Base-by-base conservation (phyloP, 1,140 invertebrate genomes). In the Drosophila neocordata region DNA sequence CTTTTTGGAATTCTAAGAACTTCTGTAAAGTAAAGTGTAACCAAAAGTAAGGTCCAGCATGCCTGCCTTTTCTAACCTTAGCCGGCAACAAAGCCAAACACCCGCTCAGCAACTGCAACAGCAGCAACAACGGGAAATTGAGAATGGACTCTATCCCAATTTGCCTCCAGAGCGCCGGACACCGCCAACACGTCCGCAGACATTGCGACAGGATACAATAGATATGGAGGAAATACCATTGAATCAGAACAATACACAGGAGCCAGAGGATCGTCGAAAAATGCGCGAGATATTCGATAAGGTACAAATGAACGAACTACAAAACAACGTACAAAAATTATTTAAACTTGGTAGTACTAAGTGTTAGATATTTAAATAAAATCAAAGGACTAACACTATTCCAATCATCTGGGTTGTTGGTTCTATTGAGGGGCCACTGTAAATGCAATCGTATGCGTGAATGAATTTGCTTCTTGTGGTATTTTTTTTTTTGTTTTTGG, bases 201-300 rank as follows among this genome's bases (percentile, higher is more conserved):
- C 89, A 9, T 52, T 83, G 68, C 87, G 90, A 0, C 90, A 91
- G 71, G 87, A 90, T 55, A 90, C 87, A 34, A 75, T 91, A 4
- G 90, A 91, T 37, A 89, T 91, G 88, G 90, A 91, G 51, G 84
- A 87, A 55, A 89, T 90, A 57, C 90, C 90, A 0, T 64, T 91
- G 0, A 90, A 91, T 41, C 87, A 79, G 34, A 37, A 57, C 5
- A 71, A 65, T 44, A 24, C 69, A 22, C 62, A 70, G 22, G 91
- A 91, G 48, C 64, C 90, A 0, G 89, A 90, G 27, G 91, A 91
- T 63, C 78, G 84, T 0, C 73, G 74, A 52, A 79, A 72, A 55
- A 76, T 90, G 52, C 77, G 77, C 7, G 73, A 85, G 53, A 69
- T 91, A 41, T 91, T 91, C 58, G 88, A 91, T 27, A 83, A 77